Evolutionary conservation across 1,140 invertebrate species (phyloP).

Genomic region (Drosophila triauraria): DNA sequence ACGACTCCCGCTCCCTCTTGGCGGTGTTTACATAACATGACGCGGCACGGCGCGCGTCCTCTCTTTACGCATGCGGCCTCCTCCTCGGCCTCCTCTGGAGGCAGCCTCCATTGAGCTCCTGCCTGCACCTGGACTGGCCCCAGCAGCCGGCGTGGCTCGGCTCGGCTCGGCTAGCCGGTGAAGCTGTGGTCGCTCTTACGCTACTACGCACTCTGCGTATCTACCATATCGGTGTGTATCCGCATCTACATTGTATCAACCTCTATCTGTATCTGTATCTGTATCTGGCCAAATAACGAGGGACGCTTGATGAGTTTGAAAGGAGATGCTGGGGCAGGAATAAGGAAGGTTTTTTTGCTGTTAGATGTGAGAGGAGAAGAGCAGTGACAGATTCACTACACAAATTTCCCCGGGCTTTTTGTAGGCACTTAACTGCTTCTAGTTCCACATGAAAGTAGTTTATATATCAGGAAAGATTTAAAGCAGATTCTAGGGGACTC

Average conservation of each 20-base stretch:
- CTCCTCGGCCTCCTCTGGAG: not conserved
- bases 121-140: slow-evolving; percentile 18
- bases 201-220: slow-evolving; percentile 68
- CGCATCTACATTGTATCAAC: slow-evolving; percentile 12
- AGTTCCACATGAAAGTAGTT: no score
- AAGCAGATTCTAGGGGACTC: not conserved
- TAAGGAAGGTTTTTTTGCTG: no score
- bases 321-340: not conserved
- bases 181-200: slow-evolving; percentile 52
- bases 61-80: slow-evolving; percentile 51
- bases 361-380: not conserved
- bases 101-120: slow-evolving; percentile 16
- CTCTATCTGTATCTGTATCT: slow-evolving; percentile 11
- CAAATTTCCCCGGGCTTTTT: no score
- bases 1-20: slow-evolving; percentile 32
- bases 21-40: slow-evolving; percentile 48
- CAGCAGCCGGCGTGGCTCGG: slow-evolving; percentile 26
- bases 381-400: no score
- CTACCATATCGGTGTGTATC: slow-evolving; percentile 41
- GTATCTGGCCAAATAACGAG: no score
- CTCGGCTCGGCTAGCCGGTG: slow-evolving; percentile 53
- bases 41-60: slow-evolving; percentile 20
- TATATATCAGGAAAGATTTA: no score
- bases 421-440: no score
- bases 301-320: not conserved